Evolutionary conservation across 2,797 vertebrate species (phyloP).

Genomic region (Ara ararauna): DNA sequence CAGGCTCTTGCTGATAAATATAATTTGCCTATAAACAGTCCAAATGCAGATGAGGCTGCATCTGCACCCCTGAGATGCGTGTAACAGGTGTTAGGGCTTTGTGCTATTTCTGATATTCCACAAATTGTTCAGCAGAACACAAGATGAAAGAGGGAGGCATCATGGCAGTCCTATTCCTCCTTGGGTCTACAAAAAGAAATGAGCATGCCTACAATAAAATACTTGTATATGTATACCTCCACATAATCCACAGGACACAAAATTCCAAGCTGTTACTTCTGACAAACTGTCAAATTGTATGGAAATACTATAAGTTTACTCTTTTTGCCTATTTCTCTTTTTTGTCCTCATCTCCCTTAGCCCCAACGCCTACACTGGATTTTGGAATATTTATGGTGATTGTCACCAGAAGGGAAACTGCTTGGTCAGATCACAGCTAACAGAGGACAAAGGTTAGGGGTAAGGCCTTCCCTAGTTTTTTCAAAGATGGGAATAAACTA

Average conservation of each 20-base stretch:
- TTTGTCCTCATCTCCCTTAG: not conserved
- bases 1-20: not conserved
- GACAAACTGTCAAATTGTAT: not conserved
- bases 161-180: not conserved
- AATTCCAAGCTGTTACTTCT: not conserved
- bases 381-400: not conserved
- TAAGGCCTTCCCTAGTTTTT: not conserved
- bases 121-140: not conserved
- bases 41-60: not conserved
- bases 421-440: not conserved
- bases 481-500: not conserved
- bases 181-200: not conserved
- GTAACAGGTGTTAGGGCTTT: not conserved
- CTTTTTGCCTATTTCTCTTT: not conserved
- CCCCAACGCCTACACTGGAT: not conserved
- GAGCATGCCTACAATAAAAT: not conserved
- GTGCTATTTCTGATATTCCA: not conserved
- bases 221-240: not conserved
- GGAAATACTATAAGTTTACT: not conserved
- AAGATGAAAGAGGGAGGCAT: not conserved
- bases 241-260: not conserved
- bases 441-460: not conserved
- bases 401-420: not conserved
- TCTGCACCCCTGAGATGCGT: not conserved
- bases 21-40: not conserved